These are phyloP conservation scores for Agrochola lota DNA, from an alignment of 2,888 invertebrate species.

Conservation along the genomic window DNA sequence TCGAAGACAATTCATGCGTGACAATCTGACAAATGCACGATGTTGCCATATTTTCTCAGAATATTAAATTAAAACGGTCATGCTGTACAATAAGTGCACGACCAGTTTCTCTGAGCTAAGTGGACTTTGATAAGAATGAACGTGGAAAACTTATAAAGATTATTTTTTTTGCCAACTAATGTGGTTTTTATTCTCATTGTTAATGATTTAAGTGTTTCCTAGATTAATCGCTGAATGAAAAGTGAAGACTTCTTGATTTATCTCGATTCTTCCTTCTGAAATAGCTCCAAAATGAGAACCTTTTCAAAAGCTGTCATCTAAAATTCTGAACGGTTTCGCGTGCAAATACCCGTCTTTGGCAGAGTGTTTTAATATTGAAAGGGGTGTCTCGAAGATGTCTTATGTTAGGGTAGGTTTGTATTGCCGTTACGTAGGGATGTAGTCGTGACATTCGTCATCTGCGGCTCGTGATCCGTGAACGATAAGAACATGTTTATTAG, in stretches of 20 bases:
- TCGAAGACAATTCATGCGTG: slow-evolving; percentile 52
- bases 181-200: not conserved
- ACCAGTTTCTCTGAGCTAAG: not conserved
- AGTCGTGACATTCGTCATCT: slow-evolving; percentile 4
- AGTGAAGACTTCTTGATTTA: slow-evolving; percentile 19
- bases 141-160: not conserved
- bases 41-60: slow-evolving; percentile 37
- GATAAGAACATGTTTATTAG: not conserved
- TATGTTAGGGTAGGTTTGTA: slow-evolving; percentile 23
- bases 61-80: slow-evolving; percentile 27
- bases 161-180: not conserved
- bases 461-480: slow-evolving; percentile 3
- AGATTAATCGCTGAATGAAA: not conserved
- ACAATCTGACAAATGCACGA: slow-evolving; percentile 38
- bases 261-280: slow-evolving; percentile 17
- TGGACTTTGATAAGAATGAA: not conserved
- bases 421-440: slow-evolving; percentile 21
- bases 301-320: slow-evolving; percentile 40
- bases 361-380: slow-evolving; percentile 45
- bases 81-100: slow-evolving; percentile 20
- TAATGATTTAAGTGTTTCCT: not conserved
- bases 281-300: slow-evolving; percentile 22
- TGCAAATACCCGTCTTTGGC: slow-evolving; percentile 35
- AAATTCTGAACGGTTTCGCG: slow-evolving; percentile 45
- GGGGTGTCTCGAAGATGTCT: slow-evolving; percentile 29